Evolutionary conservation across 2,888 invertebrate species (phyloP).

Genomic region (Marronus borbonicus): DNA sequence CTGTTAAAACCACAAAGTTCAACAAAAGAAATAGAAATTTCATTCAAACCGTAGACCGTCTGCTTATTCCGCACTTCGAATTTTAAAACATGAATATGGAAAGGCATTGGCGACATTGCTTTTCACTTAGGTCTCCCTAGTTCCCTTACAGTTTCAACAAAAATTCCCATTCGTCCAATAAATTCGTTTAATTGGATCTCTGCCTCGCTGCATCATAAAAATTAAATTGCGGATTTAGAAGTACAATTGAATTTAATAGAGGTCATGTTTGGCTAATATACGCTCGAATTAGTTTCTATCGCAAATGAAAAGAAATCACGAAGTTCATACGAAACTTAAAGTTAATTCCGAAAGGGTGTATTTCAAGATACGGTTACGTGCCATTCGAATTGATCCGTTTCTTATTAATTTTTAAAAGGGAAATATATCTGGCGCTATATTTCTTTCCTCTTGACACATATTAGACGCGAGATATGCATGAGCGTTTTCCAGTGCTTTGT

Average conservation of each 20-base stretch:
- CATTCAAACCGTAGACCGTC: slow-evolving; percentile 13
- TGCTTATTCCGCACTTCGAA: slow-evolving; percentile 17
- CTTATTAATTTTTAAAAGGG: neutral
- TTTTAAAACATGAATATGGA: slow-evolving; percentile 42
- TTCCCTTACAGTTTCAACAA: neutral
- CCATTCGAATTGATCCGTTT: slow-evolving; percentile 1
- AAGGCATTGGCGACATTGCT: slow-evolving; percentile 2
- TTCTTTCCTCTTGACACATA: slow-evolving; percentile 25
- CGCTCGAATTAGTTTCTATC: too few species aligned
- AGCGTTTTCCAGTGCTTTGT: neutral
- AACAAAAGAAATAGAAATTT: slow-evolving; percentile 42
- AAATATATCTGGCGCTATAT: neutral
- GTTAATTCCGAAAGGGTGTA: neutral
- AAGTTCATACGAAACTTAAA: neutral
- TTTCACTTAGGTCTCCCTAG: slow-evolving; percentile 15
- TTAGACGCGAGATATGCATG: neutral
- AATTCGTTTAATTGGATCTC: slow-evolving; percentile 17
- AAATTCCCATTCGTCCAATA: slow-evolving; percentile 4
- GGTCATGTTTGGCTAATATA: too few species aligned
- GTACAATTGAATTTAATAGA: too few species aligned
- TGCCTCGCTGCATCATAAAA: neutral
- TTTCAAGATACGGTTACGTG: neutral
- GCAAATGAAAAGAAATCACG: too few species aligned
- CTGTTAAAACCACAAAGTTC: neutral
- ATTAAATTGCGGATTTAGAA: neutral